These are phyloP conservation scores for Apantesis nais DNA, from an alignment of 2,888 invertebrate species.

Conservation along the genomic window DNA sequence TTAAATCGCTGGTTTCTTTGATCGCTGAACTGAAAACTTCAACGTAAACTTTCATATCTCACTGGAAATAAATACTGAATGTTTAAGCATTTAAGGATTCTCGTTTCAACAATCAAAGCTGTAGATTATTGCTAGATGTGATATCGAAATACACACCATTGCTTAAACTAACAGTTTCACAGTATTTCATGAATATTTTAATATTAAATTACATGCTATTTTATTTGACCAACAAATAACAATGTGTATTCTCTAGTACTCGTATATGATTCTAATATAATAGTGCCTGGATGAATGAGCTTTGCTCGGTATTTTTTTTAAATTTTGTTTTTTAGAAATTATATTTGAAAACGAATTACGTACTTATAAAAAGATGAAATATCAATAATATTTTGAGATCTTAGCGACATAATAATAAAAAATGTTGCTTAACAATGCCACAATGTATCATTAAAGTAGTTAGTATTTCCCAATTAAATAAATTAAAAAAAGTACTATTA, in stretches of 20 bases:
- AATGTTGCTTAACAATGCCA: no score
- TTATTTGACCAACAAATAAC: background rate
- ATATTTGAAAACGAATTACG: no score
- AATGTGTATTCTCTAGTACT: background rate
- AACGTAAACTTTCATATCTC: background rate
- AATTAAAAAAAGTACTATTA: no score
- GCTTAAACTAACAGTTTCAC: background rate
- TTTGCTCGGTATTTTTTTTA: no score
- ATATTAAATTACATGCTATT: slow-evolving; percentile 1
- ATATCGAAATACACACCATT: background rate
- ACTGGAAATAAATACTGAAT: background rate
- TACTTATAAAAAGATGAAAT: no score
- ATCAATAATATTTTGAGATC: no score
- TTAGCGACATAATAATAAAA: no score
- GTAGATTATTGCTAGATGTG: slow-evolving; percentile 5
- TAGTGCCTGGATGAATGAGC: no score
- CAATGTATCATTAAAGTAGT: no score
- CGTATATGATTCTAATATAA: no score
- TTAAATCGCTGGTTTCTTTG: background rate
- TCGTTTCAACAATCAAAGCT: background rate
- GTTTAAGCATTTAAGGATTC: background rate
- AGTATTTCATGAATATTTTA: slow-evolving; percentile 2
- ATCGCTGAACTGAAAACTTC: background rate
- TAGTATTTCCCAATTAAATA: no score
- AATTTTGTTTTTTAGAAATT: no score